Conservation (phyloP, 1,140 invertebrate genomes). For the Drosophila funebris region DNA sequence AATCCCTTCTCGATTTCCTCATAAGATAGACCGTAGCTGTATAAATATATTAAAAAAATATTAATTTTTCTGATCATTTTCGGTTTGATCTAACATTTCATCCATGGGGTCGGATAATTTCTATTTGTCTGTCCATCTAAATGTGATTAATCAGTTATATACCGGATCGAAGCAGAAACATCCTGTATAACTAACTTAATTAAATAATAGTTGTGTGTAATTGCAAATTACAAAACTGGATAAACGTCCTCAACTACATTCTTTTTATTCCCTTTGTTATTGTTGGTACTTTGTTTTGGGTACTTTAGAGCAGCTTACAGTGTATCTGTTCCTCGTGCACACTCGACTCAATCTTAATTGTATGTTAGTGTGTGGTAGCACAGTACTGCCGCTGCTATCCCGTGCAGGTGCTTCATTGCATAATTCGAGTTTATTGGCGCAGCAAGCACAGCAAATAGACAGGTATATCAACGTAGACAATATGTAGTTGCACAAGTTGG, state of each 20-base stretch:
- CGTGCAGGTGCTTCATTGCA: background rate
- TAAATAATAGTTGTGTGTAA: too few species aligned
- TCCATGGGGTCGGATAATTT: too few species aligned
- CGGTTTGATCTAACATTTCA: too few species aligned
- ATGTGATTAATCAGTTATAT: too few species aligned
- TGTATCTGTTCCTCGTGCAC: background rate
- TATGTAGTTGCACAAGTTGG: conserved; percentile 62
- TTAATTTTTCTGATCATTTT: too few species aligned
- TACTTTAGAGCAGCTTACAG: conserved; percentile 35
- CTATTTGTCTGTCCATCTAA: too few species aligned
- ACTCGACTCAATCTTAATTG: background rate
- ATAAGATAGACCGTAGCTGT: conserved; percentile 91
- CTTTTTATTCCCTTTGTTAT: too few species aligned
- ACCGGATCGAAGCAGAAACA: too few species aligned
- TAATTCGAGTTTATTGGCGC: conserved; percentile 1
- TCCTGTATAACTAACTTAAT: too few species aligned
- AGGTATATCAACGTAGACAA: conserved; percentile 51
- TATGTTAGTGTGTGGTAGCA: background rate
- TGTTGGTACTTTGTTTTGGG: conserved; percentile 55
- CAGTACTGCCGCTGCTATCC: background rate
- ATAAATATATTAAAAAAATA: conserved; percentile 33
- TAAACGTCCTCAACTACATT: too few species aligned
- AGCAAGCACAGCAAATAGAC: conserved; percentile 55
- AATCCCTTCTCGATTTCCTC: conserved; percentile 95
- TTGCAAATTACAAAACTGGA: too few species aligned